A percentile compares a stretch with the other conserved stretches of the same genome.
phyloP scores from a whole-genome alignment of 2,797 vertebrate species.

The Rhynchonycteris naso region DNA sequence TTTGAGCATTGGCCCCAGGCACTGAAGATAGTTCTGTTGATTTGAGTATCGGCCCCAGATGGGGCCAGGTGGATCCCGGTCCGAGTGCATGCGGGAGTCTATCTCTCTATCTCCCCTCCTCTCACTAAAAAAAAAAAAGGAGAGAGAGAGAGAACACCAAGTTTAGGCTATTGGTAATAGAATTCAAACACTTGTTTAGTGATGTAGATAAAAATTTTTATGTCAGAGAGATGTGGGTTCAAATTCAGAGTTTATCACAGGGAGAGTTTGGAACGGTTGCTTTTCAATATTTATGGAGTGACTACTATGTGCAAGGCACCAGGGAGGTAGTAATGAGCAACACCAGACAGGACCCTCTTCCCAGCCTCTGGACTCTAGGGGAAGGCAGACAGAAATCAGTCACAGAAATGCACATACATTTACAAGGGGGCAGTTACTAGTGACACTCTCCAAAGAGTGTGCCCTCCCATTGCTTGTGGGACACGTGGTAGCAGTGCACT shows the following conservation, averaged over 20 bases:
- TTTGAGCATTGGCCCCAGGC: too few relatives aligned
- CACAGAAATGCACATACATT: neutral
- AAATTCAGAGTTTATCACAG: neutral
- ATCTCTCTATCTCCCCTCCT: too few relatives aligned
- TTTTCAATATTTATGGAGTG: neutral
- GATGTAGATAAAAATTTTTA: neutral
- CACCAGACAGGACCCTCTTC: neutral
- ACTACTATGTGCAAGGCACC: too few relatives aligned
- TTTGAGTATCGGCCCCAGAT: too few relatives aligned
- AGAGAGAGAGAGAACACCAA: neutral
- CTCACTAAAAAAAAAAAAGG: too few relatives aligned
- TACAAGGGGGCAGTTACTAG: rapidly evolving
- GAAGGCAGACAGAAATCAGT: neutral
- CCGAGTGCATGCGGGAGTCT: too few relatives aligned
- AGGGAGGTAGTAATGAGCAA: neutral
- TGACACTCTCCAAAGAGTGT: neutral
- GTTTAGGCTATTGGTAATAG: too few relatives aligned
- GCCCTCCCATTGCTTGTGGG: neutral
- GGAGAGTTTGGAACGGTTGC: neutral
- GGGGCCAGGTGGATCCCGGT: too few relatives aligned
- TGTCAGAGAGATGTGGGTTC: neutral
- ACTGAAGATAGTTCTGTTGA: too few relatives aligned
- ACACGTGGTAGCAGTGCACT: neutral
- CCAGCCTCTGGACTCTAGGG: neutral
- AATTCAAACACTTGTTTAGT: rapidly evolving